Percentiles rank a stretch among this genome's conserved stretches.
Evolutionary conservation across 2,797 vertebrate species (phyloP).

Genomic region (Gallinago stenura): DNA sequence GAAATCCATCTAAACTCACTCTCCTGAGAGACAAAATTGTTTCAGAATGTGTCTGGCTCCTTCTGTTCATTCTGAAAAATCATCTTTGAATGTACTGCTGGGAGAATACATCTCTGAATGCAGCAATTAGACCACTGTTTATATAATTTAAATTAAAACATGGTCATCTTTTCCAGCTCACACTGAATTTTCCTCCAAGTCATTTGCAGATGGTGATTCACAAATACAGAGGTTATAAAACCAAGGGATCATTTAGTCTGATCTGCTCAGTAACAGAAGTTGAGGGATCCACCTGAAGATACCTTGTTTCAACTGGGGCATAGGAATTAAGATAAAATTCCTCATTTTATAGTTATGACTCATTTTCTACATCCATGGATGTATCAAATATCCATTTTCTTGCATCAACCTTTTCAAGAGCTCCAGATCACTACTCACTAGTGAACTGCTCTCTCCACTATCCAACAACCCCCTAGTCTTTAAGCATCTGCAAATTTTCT

Average conservation of each 20-base stretch:
- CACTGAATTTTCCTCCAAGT: not conserved
- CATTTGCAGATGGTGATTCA: not conserved
- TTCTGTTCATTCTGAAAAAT: conserved; percentile 17
- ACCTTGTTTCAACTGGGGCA: not conserved
- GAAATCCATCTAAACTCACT: not conserved
- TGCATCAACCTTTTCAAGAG: not conserved
- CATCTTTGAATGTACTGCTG: not conserved
- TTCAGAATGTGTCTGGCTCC: not conserved
- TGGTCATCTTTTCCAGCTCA: not conserved
- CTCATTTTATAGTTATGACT: not conserved
- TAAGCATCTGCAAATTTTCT: not conserved
- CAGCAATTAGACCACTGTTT: not conserved
- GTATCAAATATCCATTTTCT: not conserved
- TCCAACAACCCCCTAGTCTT: accelerated
- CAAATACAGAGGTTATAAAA: not conserved
- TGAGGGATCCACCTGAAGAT: not conserved
- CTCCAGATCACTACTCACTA: not conserved
- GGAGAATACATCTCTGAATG: not conserved
- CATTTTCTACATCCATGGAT: not conserved
- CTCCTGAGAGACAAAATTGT: not conserved
- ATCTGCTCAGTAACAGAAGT: accelerated
- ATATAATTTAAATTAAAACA: not conserved
- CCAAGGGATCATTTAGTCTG: not conserved
- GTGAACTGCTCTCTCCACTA: not conserved
- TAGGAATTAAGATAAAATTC: not conserved